Base-by-base conservation (phyloP, 2,888 invertebrate genomes). In the Xylophagus ater region DNA sequence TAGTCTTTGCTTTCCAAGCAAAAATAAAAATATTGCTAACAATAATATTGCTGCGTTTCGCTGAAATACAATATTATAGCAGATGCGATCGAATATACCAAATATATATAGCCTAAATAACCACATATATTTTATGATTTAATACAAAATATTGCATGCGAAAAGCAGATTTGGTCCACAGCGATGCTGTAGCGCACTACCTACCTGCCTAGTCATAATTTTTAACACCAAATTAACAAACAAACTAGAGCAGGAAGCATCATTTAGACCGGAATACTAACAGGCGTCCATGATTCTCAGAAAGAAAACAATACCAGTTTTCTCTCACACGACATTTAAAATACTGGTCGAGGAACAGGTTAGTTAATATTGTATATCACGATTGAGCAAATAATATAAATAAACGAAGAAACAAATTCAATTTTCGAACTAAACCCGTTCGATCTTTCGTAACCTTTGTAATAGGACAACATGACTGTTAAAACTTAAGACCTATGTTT, bases 261-360 rank as follows among this genome's bases (percentile, higher is more conserved):
- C 62, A 62, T 62, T 59, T 62, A 62, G 62, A 62, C 62, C 62
- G 62, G 59, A 58, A 59, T 57, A 53, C 51, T 55, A 60, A 44
- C 56, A 62, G 62, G 62, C 51, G 41, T 47, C 26, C 62, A 62
- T 54, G 41, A 41, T 12, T 13, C n/a, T 3, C 19, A 49, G 45
- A 31, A 20, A 15, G 32, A 12, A 32, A 28, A 28, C 8, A 28
- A n/a, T n/a, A n/a, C n/a, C n/a, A n/a, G n/a, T n/a, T n/a, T n/a
- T n/a, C n/a, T n/a, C n/a, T n/a, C n/a, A n/a, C n/a, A n/a, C n/a
- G n/a, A n/a, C n/a, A n/a, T n/a, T n/a, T n/a, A n/a, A n/a, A n/a
- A n/a, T n/a, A n/a, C n/a, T n/a, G n/a, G n/a, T n/a, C n/a, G n/a
- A n/a, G n/a, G n/a, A n/a, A n/a, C n/a, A n/a, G n/a, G n/a, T n/a